Evolutionary conservation across 2,113 vertebrate genomes (phyloP).

Genomic region (Rhinichthys klamathensis): DNA sequence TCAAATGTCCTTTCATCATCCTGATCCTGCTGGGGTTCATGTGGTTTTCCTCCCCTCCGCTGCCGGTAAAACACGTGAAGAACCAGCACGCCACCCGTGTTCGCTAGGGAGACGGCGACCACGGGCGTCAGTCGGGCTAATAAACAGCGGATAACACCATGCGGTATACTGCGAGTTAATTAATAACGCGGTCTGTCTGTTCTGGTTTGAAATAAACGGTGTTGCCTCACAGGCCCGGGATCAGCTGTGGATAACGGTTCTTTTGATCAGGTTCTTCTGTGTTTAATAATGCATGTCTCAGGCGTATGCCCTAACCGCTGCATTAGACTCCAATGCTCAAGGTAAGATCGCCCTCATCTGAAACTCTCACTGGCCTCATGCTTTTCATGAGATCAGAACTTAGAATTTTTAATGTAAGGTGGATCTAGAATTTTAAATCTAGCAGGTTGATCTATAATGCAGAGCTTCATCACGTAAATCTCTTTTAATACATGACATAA

Average conservation of each 20-base stretch:
- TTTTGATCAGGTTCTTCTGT: slow-evolving; percentile 55
- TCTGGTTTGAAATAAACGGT: slow-evolving; percentile 52
- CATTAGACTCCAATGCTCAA: slow-evolving; percentile 30
- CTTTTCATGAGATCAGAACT: slow-evolving; percentile 22
- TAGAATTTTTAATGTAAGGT: slow-evolving; percentile 15
- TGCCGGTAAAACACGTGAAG: not conserved
- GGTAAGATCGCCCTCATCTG: slow-evolving; percentile 45
- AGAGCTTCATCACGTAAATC: not conserved
- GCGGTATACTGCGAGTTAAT: slow-evolving; percentile 44
- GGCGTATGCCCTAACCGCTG: slow-evolving; percentile 47
- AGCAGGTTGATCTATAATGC: slow-evolving; percentile 31
- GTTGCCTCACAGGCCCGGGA: slow-evolving; percentile 41
- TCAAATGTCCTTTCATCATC: slow-evolving; percentile 8
- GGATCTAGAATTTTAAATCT: not conserved
- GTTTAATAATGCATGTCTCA: slow-evolving; percentile 59
- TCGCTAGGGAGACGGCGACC: slow-evolving; percentile 6
- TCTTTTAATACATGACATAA: not conserved
- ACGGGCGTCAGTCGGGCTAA: slow-evolving; percentile 32
- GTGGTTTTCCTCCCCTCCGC: not conserved
- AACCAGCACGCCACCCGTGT: not conserved
- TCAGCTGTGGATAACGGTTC: slow-evolving; percentile 51
- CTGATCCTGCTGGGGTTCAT: not conserved
- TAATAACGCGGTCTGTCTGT: slow-evolving; percentile 48
- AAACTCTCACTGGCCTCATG: slow-evolving; percentile 36
- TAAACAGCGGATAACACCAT: slow-evolving; percentile 27